Evolutionary conservation across 53 echinoderm and acorn worm genomes (phyloP).

Genomic region (Arbacia lixula): DNA sequence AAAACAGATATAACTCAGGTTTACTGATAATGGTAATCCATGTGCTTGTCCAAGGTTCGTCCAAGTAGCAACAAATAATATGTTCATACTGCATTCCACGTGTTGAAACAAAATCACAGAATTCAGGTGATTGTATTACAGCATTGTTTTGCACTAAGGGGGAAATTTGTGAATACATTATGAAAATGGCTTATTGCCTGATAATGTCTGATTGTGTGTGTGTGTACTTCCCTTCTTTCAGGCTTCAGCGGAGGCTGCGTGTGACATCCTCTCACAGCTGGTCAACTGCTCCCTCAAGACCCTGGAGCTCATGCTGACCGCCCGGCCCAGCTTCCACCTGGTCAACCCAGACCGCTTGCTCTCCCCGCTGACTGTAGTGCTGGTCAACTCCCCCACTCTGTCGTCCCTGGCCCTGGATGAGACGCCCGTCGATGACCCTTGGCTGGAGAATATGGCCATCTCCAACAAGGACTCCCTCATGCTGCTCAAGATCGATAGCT

Average conservation of each 20-base stretch:
- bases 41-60: too few species aligned
- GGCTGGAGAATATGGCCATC: conserved; percentile 70
- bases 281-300: conserved; percentile 84
- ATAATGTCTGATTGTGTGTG: too few species aligned
- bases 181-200: too few species aligned
- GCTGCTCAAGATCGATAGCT: conserved; percentile 77
- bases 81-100: too few species aligned
- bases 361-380: conserved; percentile 68
- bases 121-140: too few species aligned
- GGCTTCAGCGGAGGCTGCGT: conserved; percentile 75
- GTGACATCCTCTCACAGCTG: conserved; percentile 76
- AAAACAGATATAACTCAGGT: too few species aligned
- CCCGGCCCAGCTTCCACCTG: conserved; percentile 68
- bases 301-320: conserved; percentile 78
- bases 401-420: conserved; percentile 78
- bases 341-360: conserved; percentile 71
- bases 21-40: too few species aligned
- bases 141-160: too few species aligned
- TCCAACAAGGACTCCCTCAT: conserved; percentile 79
- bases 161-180: too few species aligned
- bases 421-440: conserved; percentile 89
- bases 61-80: too few species aligned
- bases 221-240: not conserved
- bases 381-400: conserved; percentile 75
- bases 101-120: too few species aligned